A percentile compares a stretch with the other conserved stretches of the same genome.
These are phyloP conservation scores for human DNA, from an alignment of 2,113 vertebrate genomes.

Conservation along the genomic window DNA sequence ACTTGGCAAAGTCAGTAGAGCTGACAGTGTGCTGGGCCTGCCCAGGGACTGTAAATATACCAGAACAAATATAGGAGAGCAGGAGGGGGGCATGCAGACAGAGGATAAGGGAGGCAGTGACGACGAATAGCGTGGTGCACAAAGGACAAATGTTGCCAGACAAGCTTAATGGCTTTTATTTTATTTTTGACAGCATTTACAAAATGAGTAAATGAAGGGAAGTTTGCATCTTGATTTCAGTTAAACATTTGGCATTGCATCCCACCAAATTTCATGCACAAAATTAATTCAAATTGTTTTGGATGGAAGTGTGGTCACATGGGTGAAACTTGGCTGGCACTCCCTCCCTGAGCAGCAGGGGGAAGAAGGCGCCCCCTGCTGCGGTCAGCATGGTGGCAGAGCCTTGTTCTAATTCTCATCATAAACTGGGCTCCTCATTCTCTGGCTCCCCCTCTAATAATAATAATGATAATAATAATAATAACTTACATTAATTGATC, in stretches of 20 bases:
- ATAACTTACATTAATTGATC: not conserved
- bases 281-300: constrained; percentile 76
- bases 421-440: not conserved
- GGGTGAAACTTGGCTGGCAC: constrained; percentile 55
- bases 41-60: constrained; percentile 63
- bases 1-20: constrained; percentile 66
- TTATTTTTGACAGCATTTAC: constrained; percentile 70
- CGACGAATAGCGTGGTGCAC: not conserved
- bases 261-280: constrained; percentile 64
- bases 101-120: not conserved
- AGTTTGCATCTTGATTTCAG: constrained; percentile 75
- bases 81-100: not conserved
- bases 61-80: constrained; percentile 10
- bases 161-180: constrained; percentile 61
- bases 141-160: constrained; percentile 53
- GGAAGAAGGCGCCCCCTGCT: not conserved
- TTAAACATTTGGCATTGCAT: constrained; percentile 74
- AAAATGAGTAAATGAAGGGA: constrained; percentile 41
- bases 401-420: not conserved
- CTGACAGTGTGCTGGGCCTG: constrained; percentile 17
- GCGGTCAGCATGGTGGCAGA: not conserved
- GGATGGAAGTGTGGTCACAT: constrained; percentile 49
- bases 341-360: not conserved
- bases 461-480: not conserved
- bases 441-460: not conserved